Conservation (phyloP, 2,113 vertebrate species). For the Alethe castanea region DNA sequence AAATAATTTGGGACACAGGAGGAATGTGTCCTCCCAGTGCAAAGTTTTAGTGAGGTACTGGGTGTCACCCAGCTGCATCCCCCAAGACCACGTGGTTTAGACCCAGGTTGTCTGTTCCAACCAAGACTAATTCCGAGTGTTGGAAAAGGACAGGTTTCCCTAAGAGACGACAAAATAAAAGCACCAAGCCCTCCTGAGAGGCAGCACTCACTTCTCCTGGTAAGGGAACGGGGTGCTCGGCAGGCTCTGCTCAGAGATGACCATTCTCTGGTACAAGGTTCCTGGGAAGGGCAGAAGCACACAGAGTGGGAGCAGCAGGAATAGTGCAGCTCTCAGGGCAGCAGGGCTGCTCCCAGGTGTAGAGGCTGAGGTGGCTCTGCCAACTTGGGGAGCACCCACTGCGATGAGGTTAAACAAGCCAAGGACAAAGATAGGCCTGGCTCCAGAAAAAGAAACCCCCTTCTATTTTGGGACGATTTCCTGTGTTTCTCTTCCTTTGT, state of each 20-base stretch:
- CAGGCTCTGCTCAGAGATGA: conserved; percentile 86
- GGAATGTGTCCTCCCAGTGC: rapidly evolving
- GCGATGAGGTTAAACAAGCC: background rate
- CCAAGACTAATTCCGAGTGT: rapidly evolving
- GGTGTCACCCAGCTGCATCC: background rate
- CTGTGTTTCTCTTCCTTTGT: conserved; percentile 45
- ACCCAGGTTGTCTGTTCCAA: background rate
- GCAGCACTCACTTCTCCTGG: conserved; percentile 81
- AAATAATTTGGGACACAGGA: background rate
- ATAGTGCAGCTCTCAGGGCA: background rate
- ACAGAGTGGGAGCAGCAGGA: background rate
- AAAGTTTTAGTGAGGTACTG: rapidly evolving
- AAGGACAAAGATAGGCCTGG: background rate
- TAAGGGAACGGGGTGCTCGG: conserved; percentile 76
- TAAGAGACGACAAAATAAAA: rapidly evolving
- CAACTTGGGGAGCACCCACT: background rate
- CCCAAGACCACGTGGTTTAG: rapidly evolving
- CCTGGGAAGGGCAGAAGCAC: conserved; percentile 64
- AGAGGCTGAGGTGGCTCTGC: background rate
- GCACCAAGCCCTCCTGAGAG: background rate
- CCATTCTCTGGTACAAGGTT: conserved; percentile 82
- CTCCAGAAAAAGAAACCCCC: background rate
- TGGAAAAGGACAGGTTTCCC: background rate
- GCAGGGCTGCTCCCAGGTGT: background rate
- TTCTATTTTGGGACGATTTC: background rate